Evolutionary conservation across 1,140 invertebrate genomes (phyloP), one percentile per base, ranked within the genome.

Genomic region (Vanessa tameamea): DNA sequence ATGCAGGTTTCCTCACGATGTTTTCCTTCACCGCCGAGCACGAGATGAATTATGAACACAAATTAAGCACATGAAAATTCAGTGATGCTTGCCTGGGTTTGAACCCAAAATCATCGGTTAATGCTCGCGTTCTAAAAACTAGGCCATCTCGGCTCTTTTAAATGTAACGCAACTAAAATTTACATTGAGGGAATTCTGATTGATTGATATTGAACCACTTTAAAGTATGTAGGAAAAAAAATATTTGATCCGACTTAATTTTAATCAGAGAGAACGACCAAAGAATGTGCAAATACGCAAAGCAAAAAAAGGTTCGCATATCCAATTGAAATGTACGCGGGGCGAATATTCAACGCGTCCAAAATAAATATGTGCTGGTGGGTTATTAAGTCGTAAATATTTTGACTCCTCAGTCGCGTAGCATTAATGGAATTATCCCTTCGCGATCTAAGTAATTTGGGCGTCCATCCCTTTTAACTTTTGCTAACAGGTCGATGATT

Each of bases 321-420:
- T 76, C 65, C 50, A 76, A 81, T 79, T 81, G 67, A 79, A 77
- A 78, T 79, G 78, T 78, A 67, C 57, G 61, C 61, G 63, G 48
- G 69, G 48, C 64, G 64, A 75, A 78, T 81, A 78, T 57, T 78
- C 68, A 77, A 72, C 72, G 51, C 61, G 72, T 73, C 72, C 65
- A 72, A 64, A 76, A 76, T 78, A 80, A 81, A 81, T 80, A 82
- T 79, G 68, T 73, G 76, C 51, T 47, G 64, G 37, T 23, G 72
- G 75, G 78, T 86, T 87, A 87, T 85, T 85, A 84, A 80, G 73
- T 83, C 78, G 80, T 86, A 86, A 83, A 84, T 82, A 83, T 83
- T 77, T 73, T 63, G 69, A 67, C 75, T 73, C 73, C 64, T 65
- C 69, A 75, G 69, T 43, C 61, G 50, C n/a, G 57, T 26, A 57